A percentile compares a stretch with the other conserved stretches of the same genome.
Evolutionary conservation across 2,888 invertebrate genomes (phyloP).

Genomic region (Bruchidius siliquastri): DNA sequence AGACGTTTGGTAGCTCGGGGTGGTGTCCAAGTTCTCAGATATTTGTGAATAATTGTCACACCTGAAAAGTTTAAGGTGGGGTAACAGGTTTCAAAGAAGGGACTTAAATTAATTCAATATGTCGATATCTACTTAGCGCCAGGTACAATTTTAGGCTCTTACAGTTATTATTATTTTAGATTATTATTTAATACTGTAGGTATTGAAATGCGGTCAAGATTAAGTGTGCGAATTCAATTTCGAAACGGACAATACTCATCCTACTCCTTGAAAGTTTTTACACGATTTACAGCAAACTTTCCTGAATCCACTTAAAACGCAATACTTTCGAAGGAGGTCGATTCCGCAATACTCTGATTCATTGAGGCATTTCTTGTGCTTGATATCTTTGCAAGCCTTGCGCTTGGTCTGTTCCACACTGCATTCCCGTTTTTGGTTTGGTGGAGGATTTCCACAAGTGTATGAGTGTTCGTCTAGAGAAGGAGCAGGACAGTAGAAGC

Average conservation of each 20-base stretch:
- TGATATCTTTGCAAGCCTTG: constrained; percentile 32
- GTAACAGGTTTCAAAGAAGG: too few species aligned
- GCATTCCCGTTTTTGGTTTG: constrained; percentile 53
- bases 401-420: constrained; percentile 32
- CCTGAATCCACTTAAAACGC: constrained; percentile 48
- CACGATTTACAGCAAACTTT: constrained; percentile 59
- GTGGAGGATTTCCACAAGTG: constrained; percentile 54
- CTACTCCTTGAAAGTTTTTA: background rate
- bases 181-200: too few species aligned
- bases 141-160: too few species aligned
- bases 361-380: constrained; percentile 28
- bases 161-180: too few species aligned
- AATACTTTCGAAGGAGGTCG: constrained; percentile 41
- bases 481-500: constrained; percentile 54
- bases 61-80: too few species aligned
- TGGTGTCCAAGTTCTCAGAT: too few species aligned
- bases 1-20: too few species aligned
- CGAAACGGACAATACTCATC: background rate
- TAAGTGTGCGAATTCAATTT: too few species aligned
- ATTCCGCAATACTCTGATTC: constrained; percentile 52
- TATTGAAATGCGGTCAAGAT: too few species aligned
- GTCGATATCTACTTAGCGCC: too few species aligned
- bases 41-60: too few species aligned
- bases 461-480: constrained; percentile 45
- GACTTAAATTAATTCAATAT: too few species aligned